A percentile compares a stretch with the other conserved stretches of the same genome.
Conservation (phyloP, 2,797 vertebrate genomes). For the Semaprochilodus insignis region DNA sequence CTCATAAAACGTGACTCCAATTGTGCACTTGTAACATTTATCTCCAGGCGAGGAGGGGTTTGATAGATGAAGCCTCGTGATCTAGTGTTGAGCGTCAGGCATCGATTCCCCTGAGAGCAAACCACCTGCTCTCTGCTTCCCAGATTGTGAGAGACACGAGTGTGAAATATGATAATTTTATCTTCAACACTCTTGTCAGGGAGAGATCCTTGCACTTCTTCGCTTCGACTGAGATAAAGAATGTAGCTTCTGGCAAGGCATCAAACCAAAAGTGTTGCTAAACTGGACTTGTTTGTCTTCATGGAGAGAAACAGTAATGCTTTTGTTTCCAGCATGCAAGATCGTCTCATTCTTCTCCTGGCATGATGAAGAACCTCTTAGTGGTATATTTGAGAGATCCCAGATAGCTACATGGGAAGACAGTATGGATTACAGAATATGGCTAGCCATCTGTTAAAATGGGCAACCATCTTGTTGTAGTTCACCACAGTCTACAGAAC, state of each 20-base stretch:
- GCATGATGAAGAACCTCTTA: slow-evolving; percentile 5
- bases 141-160: slow-evolving; percentile 66
- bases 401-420: slow-evolving; percentile 18
- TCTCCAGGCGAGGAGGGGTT: slow-evolving; percentile 57
- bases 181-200: slow-evolving; percentile 62
- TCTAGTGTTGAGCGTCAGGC: slow-evolving; percentile 63
- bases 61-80: slow-evolving; percentile 65
- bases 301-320: slow-evolving; percentile 36
- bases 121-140: slow-evolving; percentile 67
- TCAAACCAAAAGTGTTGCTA: slow-evolving; percentile 54
- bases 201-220: slow-evolving; percentile 54
- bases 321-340: slow-evolving; percentile 36
- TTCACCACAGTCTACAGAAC: neutral
- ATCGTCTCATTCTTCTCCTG: slow-evolving; percentile 26
- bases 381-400: neutral
- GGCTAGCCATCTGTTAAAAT: slow-evolving; percentile 10
- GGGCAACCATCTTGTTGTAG: neutral
- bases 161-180: slow-evolving; percentile 66
- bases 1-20: slow-evolving; percentile 61
- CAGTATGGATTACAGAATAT: slow-evolving; percentile 15
- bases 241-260: slow-evolving; percentile 54
- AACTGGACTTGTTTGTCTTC: slow-evolving; percentile 51
- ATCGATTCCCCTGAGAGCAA: slow-evolving; percentile 62
- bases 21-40: slow-evolving; percentile 62
- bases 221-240: slow-evolving; percentile 57